Evolutionary conservation across 2,888 invertebrate species (phyloP).

Genomic region (Apamea sordens): DNA sequence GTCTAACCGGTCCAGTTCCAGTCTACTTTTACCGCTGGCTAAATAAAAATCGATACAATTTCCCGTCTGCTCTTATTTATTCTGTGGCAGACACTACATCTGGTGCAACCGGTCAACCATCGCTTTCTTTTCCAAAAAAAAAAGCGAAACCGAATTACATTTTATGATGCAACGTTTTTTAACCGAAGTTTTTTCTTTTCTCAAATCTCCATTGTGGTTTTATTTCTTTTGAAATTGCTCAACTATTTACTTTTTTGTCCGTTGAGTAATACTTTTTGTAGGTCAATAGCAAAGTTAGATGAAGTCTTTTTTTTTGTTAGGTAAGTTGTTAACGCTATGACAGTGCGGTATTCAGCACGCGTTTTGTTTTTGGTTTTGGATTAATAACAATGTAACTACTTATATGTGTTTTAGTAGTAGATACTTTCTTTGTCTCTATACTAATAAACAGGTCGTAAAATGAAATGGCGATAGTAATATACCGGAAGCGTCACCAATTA

Average conservation of each 20-base stretch:
- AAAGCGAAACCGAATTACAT: conserved; percentile 57
- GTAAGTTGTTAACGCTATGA: conserved; percentile 20
- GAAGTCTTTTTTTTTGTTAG: conserved; percentile 44
- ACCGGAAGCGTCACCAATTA: too few species aligned
- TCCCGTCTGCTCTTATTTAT: conserved; percentile 26
- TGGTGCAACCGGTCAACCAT: conserved; percentile 49
- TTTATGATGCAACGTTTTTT: conserved; percentile 72
- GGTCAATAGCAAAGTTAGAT: conserved; percentile 74
- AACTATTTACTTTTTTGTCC: conserved; percentile 54
- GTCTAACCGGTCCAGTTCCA: too few species aligned
- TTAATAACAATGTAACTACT: background rate
- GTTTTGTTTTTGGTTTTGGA: conserved; percentile 7
- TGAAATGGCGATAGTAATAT: too few species aligned
- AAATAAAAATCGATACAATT: background rate
- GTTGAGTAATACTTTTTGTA: conserved; percentile 70
- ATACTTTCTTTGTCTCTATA: too few species aligned
- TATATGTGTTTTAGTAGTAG: background rate
- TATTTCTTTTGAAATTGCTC: conserved; percentile 62
- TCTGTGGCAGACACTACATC: conserved; percentile 25
- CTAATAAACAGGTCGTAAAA: too few species aligned
- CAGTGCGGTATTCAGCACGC: background rate
- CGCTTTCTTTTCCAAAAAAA: conserved; percentile 69
- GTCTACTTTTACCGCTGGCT: too few species aligned
- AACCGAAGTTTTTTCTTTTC: conserved; percentile 43
- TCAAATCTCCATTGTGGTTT: conserved; percentile 49